Base-by-base conservation (phyloP, 2,888 invertebrate genomes). In the Pseudococcus jackbeardsleyi region DNA sequence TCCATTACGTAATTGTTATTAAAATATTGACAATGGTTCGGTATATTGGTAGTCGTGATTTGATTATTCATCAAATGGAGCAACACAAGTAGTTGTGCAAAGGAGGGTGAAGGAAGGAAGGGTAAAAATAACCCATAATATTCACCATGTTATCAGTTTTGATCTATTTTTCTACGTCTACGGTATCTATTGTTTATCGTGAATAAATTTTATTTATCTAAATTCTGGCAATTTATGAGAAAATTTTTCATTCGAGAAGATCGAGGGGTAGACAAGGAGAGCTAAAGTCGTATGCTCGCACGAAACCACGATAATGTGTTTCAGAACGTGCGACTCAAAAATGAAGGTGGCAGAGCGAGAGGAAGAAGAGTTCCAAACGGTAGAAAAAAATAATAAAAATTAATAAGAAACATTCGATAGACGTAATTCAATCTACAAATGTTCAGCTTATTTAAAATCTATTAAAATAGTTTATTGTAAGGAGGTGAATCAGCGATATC, bases 401-500 rank as follows among this genome's bases (percentile, higher is more conserved):
- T 87, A 87, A 87, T 87, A 87, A 72, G 87, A 87, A 87, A 79
- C 87, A 79, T 87, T 79, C 79, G 87, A 87, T 87, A 87, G 54
- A 87, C 87, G 87, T 87, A 87, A 87, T 87, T 87, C 87, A 87
- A 87, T 87, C 87, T 87, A 87, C 87, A 87, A 87, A 87, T 87
- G 87, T 87, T 87, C 79, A 26, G 87, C 68, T 87, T 87, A 87
- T 87, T 87, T 87, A 87, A 87, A 87, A 87, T 87, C 87, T 87
- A 87, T 87, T 87, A 87, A 72, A 87, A 87, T 87, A 87, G 77
- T 87, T 87, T 79, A 87, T 87, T 87, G 87, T 87, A 33, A 77
- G 77, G 48, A 87, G 77, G 54, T 87, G 87, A 87, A 87, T 87
- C 87, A 87, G 87, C 87, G 50, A 87, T 87, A 87, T 87, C 77